phyloP scores from a whole-genome alignment of 2,888 invertebrate genomes.

The Neria commutata region DNA sequence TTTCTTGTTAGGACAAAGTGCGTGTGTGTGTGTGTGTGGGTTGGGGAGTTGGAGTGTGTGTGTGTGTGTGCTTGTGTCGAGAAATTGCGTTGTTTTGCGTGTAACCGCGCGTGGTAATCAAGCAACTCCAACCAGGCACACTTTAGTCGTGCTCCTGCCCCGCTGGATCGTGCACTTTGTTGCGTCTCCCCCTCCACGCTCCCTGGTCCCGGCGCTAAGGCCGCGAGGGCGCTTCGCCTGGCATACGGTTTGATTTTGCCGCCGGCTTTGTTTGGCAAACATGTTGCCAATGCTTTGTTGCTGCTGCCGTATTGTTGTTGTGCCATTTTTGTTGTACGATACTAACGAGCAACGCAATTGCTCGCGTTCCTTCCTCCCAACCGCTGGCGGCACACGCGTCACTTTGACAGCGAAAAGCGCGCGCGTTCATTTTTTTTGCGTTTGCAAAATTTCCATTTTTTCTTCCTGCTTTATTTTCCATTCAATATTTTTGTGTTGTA shows the following conservation, averaged over 20 bases:
- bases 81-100: conserved; percentile 59
- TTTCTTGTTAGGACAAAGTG: conserved; percentile 45
- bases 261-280: conserved; percentile 47
- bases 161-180: conserved; percentile 28
- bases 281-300: conserved; percentile 56
- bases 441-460: conserved; percentile 37
- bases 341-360: conserved; percentile 49
- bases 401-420: conserved; percentile 21
- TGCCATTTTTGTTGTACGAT: conserved; percentile 51
- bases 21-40: conserved; percentile 8
- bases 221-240: not conserved
- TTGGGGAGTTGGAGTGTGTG: not conserved
- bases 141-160: conserved; percentile 2
- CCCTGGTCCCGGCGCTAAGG: conserved; percentile 15
- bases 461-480: conserved; percentile 24
- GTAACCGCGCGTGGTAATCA: conserved; percentile 61
- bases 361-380: not conserved
- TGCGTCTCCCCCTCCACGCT: conserved; percentile 31
- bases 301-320: conserved; percentile 29
- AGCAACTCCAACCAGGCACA: conserved; percentile 39
- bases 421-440: conserved; percentile 19
- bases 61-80: too few species aligned
- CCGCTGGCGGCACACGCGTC: conserved; percentile 24
- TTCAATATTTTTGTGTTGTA: conserved; percentile 42
- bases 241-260: conserved; percentile 11